Evolutionary conservation across 2,888 invertebrate species (phyloP).

Genomic region (Melinaea menophilus): DNA sequence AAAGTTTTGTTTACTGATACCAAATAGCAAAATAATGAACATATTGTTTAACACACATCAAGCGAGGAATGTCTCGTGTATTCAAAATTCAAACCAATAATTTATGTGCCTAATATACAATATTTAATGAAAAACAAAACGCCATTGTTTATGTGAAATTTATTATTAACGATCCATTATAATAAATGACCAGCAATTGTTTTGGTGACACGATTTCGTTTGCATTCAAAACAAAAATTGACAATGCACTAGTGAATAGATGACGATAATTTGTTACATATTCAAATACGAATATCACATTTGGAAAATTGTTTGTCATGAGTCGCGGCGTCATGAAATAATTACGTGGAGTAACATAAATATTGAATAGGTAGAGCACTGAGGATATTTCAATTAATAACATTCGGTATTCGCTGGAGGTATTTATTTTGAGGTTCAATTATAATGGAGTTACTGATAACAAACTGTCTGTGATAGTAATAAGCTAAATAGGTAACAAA

Average conservation of each 20-base stretch:
- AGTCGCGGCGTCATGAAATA: constrained; percentile 41
- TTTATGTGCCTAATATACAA: constrained; percentile 24
- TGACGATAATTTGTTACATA: constrained; percentile 35
- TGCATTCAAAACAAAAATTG: constrained; percentile 34
- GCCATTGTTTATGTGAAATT: constrained; percentile 29
- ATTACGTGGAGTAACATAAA: constrained; percentile 42
- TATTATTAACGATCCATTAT: constrained; percentile 33
- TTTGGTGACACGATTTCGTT: constrained; percentile 27
- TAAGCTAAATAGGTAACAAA: constrained; percentile 32
- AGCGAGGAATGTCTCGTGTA: constrained; percentile 8
- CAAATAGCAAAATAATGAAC: too few relatives aligned
- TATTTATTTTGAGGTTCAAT: constrained; percentile 38
- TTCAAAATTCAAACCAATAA: constrained; percentile 16
- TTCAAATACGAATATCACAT: constrained; percentile 35
- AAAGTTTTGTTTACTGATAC: too few relatives aligned
- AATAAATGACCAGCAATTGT: constrained; percentile 32
- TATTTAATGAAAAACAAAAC: constrained; percentile 20
- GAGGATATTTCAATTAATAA: constrained; percentile 46
- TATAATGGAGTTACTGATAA: constrained; percentile 31
- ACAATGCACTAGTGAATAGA: constrained; percentile 34
- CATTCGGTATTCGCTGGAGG: constrained; percentile 37
- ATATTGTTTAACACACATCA: constrained; percentile 2
- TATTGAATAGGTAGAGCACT: constrained; percentile 41
- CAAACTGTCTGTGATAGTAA: constrained; percentile 29
- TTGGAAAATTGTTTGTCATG: constrained; percentile 42